These are phyloP conservation scores for Drosophila conformis DNA, from an alignment of 2,888 invertebrate genomes.

Conservation along the genomic window DNA sequence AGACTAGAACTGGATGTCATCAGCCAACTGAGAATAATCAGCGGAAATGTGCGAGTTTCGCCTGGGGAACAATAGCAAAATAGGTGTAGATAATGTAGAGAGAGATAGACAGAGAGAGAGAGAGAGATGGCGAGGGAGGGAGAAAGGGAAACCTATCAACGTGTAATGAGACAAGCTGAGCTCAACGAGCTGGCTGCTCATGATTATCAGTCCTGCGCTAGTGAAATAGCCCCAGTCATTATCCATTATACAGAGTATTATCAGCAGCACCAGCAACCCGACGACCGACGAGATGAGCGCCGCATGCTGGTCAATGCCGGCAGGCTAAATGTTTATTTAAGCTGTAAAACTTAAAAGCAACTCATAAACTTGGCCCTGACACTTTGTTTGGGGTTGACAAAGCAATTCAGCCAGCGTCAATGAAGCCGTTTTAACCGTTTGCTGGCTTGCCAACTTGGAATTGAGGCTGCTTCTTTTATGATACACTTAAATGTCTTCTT, in stretches of 20 bases:
- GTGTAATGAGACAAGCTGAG: conserved; percentile 75
- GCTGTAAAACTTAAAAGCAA: conserved; percentile 72
- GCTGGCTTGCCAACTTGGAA: conserved; percentile 19
- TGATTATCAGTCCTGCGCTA: conserved; percentile 60
- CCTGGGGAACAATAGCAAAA: conserved; percentile 60
- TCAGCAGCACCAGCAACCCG: conserved; percentile 15
- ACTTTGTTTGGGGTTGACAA: conserved; percentile 31
- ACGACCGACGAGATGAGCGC: conserved; percentile 3
- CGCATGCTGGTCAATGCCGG: conserved; percentile 58
- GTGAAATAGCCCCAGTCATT: conserved; percentile 43
- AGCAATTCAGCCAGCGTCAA: conserved; percentile 29
- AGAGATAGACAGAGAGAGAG: background rate
- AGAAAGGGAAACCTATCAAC: conserved; percentile 55
- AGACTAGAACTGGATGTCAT: conserved; percentile 47
- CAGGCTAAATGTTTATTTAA: conserved; percentile 61
- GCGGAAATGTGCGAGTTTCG: conserved; percentile 66
- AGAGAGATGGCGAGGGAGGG: background rate
- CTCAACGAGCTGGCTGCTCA: conserved; percentile 51
- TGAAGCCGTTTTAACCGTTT: conserved; percentile 53
- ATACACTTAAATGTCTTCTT: conserved; percentile 22
- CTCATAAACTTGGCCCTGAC: conserved; percentile 62
- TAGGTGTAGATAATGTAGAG: conserved; percentile 45
- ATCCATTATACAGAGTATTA: conserved; percentile 51
- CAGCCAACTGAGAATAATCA: conserved; percentile 46
- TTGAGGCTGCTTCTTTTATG: conserved; percentile 37